These are phyloP conservation scores for Lepidothrix coronata DNA, from an alignment of 2,113 vertebrate genomes.

Conservation along the genomic window DNA sequence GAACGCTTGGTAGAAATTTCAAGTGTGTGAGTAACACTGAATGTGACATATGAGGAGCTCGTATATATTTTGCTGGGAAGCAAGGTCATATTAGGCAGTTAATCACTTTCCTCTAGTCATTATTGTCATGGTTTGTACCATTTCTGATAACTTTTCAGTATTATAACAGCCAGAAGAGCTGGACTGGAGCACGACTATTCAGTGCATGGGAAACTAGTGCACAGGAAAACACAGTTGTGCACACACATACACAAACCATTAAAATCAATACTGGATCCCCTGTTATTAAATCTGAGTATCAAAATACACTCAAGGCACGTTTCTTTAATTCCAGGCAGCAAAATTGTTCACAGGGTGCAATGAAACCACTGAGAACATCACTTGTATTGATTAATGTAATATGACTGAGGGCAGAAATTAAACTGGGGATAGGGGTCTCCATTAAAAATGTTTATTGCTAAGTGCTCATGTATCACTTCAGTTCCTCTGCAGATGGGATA, in stretches of 20 bases:
- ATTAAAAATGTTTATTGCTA: conserved; percentile 68
- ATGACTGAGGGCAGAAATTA: conserved; percentile 60
- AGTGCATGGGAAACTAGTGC: not conserved
- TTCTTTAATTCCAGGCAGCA: conserved; percentile 36
- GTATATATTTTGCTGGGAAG: not conserved
- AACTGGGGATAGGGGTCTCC: conserved; percentile 61
- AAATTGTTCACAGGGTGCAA: conserved; percentile 33
- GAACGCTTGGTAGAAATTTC: not conserved
- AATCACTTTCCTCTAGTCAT: not conserved
- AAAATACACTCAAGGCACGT: conserved; percentile 40
- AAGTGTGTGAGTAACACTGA: not conserved
- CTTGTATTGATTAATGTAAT: conserved; percentile 52
- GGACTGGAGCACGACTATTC: not conserved
- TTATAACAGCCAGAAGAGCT: not conserved
- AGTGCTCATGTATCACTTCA: conserved; percentile 41
- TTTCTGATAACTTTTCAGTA: not conserved
- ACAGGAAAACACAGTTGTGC: not conserved
- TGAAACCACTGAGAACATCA: not conserved
- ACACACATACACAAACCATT: not conserved
- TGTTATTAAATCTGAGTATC: conserved; percentile 48
- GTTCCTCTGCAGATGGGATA: not conserved
- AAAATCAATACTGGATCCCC: conserved; percentile 48
- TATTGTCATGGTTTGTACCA: not conserved
- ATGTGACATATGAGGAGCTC: not conserved
- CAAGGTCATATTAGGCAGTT: not conserved